phyloP scores from a whole-genome alignment of 2,797 vertebrate species.

The Malacoctenus gilli region DNA sequence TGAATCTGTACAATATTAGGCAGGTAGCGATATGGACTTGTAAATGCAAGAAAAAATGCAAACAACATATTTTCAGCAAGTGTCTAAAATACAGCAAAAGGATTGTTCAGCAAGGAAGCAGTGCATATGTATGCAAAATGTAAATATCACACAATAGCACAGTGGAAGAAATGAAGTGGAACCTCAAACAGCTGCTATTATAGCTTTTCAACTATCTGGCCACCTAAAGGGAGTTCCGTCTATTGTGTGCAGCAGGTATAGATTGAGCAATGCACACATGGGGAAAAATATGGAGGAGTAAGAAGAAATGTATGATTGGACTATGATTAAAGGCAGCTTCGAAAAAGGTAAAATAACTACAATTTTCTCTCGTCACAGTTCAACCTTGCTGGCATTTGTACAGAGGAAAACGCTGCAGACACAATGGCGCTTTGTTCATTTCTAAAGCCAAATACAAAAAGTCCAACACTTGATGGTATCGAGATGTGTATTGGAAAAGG shows the following conservation, averaged over 20 bases:
- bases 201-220: slow-evolving; percentile 2
- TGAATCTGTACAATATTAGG: no score
- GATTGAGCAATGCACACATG: background rate
- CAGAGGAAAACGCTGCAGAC: slow-evolving; percentile 2
- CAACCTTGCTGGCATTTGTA: slow-evolving; percentile 6
- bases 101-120: no score
- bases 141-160: background rate
- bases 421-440: background rate
- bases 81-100: no score
- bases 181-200: slow-evolving; percentile 9
- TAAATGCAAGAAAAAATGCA: no score
- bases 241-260: background rate
- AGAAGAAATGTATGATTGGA: slow-evolving; percentile 14
- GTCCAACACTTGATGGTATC: slow-evolving; percentile 2
- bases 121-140: no score
- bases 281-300: slow-evolving; percentile 16
- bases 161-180: background rate
- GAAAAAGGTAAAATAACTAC: slow-evolving; percentile 36
- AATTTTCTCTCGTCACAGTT: slow-evolving; percentile 9
- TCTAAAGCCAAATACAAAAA: background rate
- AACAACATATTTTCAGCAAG: no score
- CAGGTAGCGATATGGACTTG: no score
- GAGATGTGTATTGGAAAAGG: background rate
- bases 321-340: slow-evolving; percentile 2
- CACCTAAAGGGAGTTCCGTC: background rate